These are phyloP conservation scores for Galerucella pusilla DNA, from an alignment of 2,888 invertebrate genomes.

Conservation along the genomic window DNA sequence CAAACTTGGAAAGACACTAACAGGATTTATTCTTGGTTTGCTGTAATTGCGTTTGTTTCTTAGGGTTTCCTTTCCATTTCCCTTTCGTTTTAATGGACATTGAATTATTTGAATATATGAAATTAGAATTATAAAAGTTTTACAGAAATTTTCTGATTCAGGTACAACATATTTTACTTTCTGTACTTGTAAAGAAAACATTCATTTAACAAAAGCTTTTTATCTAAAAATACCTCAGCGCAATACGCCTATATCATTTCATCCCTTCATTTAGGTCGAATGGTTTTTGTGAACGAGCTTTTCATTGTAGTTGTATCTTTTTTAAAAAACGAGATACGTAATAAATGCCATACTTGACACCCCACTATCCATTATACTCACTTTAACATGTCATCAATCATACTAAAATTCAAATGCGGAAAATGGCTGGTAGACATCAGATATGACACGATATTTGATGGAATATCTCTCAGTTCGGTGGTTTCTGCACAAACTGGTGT, in stretches of 20 bases:
- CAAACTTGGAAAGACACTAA: conserved; percentile 41
- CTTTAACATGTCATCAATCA: conserved; percentile 54
- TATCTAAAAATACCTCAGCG: neutral
- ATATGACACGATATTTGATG: conserved; percentile 34
- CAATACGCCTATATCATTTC: neutral
- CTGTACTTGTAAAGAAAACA: too few relatives aligned
- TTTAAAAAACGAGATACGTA: conserved; percentile 26
- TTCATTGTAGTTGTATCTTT: conserved; percentile 32
- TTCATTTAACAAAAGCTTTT: too few relatives aligned
- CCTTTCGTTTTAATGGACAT: conserved; percentile 17
- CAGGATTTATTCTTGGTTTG: conserved; percentile 38
- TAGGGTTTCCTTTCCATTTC: conserved; percentile 13
- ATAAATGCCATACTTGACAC: conserved; percentile 49
- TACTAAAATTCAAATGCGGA: conserved; percentile 53
- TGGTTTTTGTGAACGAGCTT: conserved; percentile 21
- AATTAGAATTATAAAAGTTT: neutral
- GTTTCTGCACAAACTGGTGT: conserved; percentile 7
- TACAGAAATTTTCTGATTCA: too few relatives aligned
- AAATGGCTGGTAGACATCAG: conserved; percentile 44
- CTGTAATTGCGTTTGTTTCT: conserved; percentile 30
- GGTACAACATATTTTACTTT: neutral
- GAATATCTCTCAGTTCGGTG: conserved; percentile 14
- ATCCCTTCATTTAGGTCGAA: neutral
- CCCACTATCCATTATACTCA: conserved; percentile 51
- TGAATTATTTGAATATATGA: neutral